A percentile compares a stretch with the other conserved stretches of the same genome.
These are phyloP conservation scores for Acyrthosiphon pisum DNA, from an alignment of 1,140 invertebrate species.

Conservation along the genomic window DNA sequence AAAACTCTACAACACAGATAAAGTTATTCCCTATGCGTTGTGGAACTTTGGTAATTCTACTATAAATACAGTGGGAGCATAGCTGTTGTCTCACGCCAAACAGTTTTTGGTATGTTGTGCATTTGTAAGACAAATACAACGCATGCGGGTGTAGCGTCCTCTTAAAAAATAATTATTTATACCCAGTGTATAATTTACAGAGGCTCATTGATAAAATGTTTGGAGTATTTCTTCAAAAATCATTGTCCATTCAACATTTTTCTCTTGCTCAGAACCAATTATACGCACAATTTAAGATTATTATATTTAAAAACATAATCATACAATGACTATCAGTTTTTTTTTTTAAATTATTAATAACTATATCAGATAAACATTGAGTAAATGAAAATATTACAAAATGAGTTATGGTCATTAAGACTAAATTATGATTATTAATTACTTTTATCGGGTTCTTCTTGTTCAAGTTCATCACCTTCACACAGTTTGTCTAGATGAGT, in stretches of 20 bases:
- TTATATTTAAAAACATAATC: neutral
- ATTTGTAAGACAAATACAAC: too few species aligned
- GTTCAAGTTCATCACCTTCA: neutral
- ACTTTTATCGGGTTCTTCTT: conserved; percentile 25
- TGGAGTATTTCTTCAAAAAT: neutral
- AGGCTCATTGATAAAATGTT: neutral
- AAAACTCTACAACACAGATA: too few species aligned
- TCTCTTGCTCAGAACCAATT: too few species aligned
- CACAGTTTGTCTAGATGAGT: neutral
- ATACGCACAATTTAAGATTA: too few species aligned
- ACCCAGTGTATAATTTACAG: neutral
- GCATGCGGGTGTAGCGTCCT: too few species aligned
- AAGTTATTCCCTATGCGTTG: too few species aligned
- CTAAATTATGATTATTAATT: neutral
- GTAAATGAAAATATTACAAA: neutral
- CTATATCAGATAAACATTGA: neutral
- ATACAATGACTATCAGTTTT: neutral
- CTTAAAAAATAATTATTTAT: too few species aligned
- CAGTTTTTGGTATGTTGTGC: too few species aligned
- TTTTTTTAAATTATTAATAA: neutral
- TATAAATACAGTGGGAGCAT: too few species aligned
- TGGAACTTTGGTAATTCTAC: too few species aligned
- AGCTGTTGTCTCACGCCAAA: too few species aligned
- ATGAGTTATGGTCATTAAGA: neutral
- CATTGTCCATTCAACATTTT: neutral